Base-by-base conservation (phyloP, 2,113 vertebrate species). In the Myotis yumanensis region DNA sequence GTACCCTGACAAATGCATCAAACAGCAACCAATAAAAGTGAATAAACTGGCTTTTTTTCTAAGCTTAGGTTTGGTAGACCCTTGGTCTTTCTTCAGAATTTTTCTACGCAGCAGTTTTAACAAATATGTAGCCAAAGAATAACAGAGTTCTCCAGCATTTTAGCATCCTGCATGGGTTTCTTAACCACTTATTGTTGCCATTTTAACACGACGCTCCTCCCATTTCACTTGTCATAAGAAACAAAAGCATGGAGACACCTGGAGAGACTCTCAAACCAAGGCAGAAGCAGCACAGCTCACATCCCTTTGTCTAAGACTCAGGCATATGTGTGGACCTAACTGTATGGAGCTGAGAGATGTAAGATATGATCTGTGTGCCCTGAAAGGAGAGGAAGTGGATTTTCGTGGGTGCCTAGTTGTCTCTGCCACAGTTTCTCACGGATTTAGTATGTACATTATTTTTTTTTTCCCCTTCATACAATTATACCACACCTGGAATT, bases 41-140 rank as follows among this genome's bases (percentile, higher is more conserved):
- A 83, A 84, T 57, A 75, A 28, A 4, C 7, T 75, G 30, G 7
- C 14, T 2, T 51, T 69, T 79, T 51, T 57, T 8, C 52, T 25
- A 77, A 62, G 54, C 28, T 68, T 15, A 84, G 22, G 75, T 82
- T 62, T 75, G 11, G 40, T 66, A 73, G 20, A 79, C 8, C 5
- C 11, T 79, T 54, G 7, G 23, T 68, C 75, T 69, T 48, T 84
- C 77, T 62, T 90, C 14, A 57, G 48, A n/a, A 9, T 86, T 94
- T 87, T 84, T 11, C 64, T 43, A 92, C 77, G 12, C 43, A 92
- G 17, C 51, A 40, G 4, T 94, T 94, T 95, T 54, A 71, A 54
- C 28, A 85, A 35, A 77, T 59, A 82, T 64, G 72, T 40, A 40
- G 10, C 0, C 25, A 75, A 72, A 93, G 28, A 73, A 72, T 83